Percentiles rank a stretch among this genome's conserved stretches.
These are phyloP conservation scores for Melanerpes formicivorus DNA, from an alignment of 2,113 vertebrate species.

Conservation along the genomic window DNA sequence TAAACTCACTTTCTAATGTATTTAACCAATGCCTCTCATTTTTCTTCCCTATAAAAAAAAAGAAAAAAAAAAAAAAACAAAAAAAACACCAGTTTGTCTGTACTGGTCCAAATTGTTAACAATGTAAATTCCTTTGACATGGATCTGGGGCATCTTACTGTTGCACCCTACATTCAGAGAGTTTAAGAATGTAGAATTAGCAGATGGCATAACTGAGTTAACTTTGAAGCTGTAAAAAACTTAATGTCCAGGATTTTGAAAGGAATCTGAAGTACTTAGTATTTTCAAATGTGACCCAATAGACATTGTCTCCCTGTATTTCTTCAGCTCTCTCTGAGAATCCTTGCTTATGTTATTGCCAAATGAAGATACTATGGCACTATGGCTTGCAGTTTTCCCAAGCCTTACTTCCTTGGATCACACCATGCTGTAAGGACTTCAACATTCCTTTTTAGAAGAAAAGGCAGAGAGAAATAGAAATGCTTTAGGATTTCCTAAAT, in stretches of 20 bases:
- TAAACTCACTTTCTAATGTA: not conserved
- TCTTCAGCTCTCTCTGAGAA: not conserved
- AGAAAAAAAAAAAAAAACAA: not conserved
- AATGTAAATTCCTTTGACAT: not conserved
- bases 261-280: not conserved
- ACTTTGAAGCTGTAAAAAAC: not conserved
- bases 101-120: not conserved
- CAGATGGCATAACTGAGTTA: not conserved
- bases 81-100: not conserved
- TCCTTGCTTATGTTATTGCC: not conserved
- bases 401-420: not conserved
- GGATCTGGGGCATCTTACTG: not conserved
- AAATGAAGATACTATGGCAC: not conserved
- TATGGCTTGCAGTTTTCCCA: not conserved
- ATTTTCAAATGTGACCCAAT: not conserved
- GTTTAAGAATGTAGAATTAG: not conserved
- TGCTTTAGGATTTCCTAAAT: not conserved
- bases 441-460: not conserved
- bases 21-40: not conserved
- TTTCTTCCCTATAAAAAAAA: not conserved
- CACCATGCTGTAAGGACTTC: not conserved
- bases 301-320: accelerated
- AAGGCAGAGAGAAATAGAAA: not conserved
- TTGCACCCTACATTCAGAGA: not conserved
- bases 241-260: not conserved